Base-by-base conservation (phyloP, 1,140 invertebrate genomes). In the Drosophila pseudoananassae region DNA sequence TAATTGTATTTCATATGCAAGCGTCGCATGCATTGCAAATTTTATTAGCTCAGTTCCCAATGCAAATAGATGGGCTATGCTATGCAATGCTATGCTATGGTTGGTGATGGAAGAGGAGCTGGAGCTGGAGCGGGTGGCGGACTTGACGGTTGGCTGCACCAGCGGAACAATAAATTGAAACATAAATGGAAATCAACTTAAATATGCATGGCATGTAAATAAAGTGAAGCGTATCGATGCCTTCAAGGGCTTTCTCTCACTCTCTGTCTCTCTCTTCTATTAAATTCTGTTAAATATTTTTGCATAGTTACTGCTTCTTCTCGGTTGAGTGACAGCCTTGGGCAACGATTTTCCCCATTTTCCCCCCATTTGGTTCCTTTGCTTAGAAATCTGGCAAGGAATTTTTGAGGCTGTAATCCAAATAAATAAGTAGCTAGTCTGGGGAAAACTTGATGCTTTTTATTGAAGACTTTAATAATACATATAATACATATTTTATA, bases 131-230 rank as follows among this genome's bases (percentile, higher is more conserved):
- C 27, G 27, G 27, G 4, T 15, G 14, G 38, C 4, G 15, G 38
- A 4, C 38, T 5, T n/a, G n/a, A 10, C 4, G 36, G 9, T 38
- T 15, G 15, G 40, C 15, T 43, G n/a, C 15, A 6, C 38, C n/a
- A 46, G 45, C 50, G 20, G 46, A 31, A 43, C 60, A 49, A 53
- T 60, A 73, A 85, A 85, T 81, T 84, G 81, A 73, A 81, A 74
- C 56, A 71, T 66, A 85, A 81, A 81, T 85, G 76, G 70, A 87
- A 81, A 87, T 81, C 53, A 78, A 66, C 78, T 87, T 56, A 87
- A 85, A 85, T 85, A 85, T 85, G 82, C 81, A 81, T 74, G 57
- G 56, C 78, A 66, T 70, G 73, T 80, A 80, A 85, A 81, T 81
- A 63, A 66, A 59, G 40, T 43, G 23, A 38, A 56, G 40, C 38